A percentile compares a stretch with the other conserved stretches of the same genome.
Evolutionary conservation across 2,888 invertebrate genomes (phyloP).

Genomic region (Trachelus tabidus): DNA sequence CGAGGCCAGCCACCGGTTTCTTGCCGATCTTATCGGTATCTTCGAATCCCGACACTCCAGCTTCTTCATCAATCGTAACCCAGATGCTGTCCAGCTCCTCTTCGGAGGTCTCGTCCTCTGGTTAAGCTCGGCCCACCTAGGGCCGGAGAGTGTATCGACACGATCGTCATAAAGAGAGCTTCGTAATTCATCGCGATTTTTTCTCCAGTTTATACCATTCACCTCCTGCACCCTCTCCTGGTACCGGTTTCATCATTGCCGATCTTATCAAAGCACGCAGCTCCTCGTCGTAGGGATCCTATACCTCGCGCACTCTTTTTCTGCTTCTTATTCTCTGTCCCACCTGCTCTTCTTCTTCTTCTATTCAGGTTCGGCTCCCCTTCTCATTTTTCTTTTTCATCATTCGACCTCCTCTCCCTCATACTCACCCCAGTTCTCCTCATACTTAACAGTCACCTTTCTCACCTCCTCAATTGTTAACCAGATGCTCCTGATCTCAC

Average conservation of each 20-base stretch:
- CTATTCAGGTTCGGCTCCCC: background rate
- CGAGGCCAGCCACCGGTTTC: conserved; percentile 9
- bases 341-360: background rate
- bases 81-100: background rate
- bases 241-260: conserved; percentile 48
- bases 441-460: background rate
- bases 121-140: background rate
- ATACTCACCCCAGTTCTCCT: background rate
- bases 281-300: conserved; percentile 23
- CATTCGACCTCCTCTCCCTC: background rate
- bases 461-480: conserved; percentile 30
- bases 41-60: background rate
- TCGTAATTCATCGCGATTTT: conserved; percentile 30
- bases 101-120: background rate
- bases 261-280: conserved; percentile 45
- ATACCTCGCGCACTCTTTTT: background rate
- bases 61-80: conserved; percentile 2
- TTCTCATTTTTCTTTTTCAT: background rate
- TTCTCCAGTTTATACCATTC: conserved; percentile 18
- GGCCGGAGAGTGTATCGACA: background rate
- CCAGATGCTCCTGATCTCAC: conserved; percentile 29
- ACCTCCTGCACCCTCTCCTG: conserved; percentile 12
- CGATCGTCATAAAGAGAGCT: conserved; percentile 27
- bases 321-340: conserved; percentile 7
- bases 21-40: conserved; percentile 23